These are phyloP conservation scores for Acronicta aceris DNA, from an alignment of 2,888 invertebrate species.

Conservation along the genomic window DNA sequence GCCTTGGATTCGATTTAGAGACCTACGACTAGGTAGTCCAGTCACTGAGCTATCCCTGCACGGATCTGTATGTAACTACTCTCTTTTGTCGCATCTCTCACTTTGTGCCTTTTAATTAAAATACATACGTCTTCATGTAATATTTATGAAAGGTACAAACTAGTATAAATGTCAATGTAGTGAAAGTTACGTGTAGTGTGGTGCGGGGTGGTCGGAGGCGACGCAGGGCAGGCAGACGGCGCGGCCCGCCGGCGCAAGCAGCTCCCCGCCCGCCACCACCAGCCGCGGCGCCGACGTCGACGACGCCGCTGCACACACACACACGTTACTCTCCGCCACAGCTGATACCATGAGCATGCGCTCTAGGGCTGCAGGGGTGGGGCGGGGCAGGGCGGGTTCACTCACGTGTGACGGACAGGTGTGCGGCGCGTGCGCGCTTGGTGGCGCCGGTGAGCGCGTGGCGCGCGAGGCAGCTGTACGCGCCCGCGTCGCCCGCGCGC, in stretches of 20 bases:
- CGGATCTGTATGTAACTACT: too few relatives aligned
- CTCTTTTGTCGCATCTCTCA: too few relatives aligned
- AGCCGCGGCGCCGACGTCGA: conserved; percentile 88
- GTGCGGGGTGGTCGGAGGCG: conserved; percentile 90
- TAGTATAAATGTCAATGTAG: too few relatives aligned
- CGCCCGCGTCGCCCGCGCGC: conserved; percentile 89
- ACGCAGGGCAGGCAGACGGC: conserved; percentile 91
- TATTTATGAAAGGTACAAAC: too few relatives aligned
- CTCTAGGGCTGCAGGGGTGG: not conserved
- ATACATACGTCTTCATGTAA: too few relatives aligned
- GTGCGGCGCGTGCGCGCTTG: conserved; percentile 90
- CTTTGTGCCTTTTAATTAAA: too few relatives aligned
- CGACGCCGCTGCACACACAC: conserved; percentile 57
- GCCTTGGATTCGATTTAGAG: too few relatives aligned
- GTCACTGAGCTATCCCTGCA: too few relatives aligned
- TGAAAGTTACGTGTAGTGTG: conserved; percentile 89
- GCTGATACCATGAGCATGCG: too few relatives aligned
- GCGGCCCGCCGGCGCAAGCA: conserved; percentile 87
- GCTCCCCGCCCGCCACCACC: conserved; percentile 85
- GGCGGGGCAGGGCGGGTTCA: conserved; percentile 2
- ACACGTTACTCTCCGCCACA: not conserved
- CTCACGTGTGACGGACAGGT: conserved; percentile 89
- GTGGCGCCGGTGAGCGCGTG: conserved; percentile 91
- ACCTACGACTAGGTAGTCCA: too few relatives aligned
- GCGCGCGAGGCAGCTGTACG: conserved; percentile 92